A percentile compares a stretch with the other conserved stretches of the same genome.
phyloP scores from a whole-genome alignment of 2,888 invertebrate genomes.

The Meteorus cinctellus region DNA sequence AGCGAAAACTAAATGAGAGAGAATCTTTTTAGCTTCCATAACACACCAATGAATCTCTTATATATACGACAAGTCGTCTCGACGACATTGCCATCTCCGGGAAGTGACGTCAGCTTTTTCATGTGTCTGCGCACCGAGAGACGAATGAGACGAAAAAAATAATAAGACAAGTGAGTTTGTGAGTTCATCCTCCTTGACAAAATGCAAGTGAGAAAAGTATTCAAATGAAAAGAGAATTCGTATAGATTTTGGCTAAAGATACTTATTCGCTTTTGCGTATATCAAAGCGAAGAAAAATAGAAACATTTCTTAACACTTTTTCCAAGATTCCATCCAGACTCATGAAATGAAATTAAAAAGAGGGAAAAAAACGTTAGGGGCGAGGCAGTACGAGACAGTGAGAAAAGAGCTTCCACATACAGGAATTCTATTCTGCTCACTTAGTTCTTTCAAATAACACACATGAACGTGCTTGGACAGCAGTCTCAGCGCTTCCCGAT shows the following conservation, averaged over 20 bases:
- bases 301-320: conserved; percentile 8
- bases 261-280: conserved; percentile 7
- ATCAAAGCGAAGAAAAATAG: background rate
- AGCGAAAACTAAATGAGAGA: conserved; percentile 23
- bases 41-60: conserved; percentile 41
- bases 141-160: conserved; percentile 47
- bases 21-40: conserved; percentile 49
- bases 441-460: conserved; percentile 20
- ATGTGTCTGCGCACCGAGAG: conserved; percentile 15
- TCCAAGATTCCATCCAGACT: background rate
- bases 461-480: conserved; percentile 37
- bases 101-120: conserved; percentile 65
- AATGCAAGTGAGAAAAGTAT: conserved; percentile 22
- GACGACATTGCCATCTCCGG: conserved; percentile 59
- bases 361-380: conserved; percentile 15
- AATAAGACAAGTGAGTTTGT: background rate
- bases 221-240: background rate
- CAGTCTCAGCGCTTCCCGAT: conserved; percentile 31
- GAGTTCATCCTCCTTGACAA: conserved; percentile 10
- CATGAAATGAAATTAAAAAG: background rate
- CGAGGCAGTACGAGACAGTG: conserved; percentile 13
- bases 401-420: conserved; percentile 3
- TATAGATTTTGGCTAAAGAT: conserved; percentile 13
- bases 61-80: conserved; percentile 27
- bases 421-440: conserved; percentile 39